Conservation (phyloP, 92 coral and sea anemone species). For the Actinernus sp. region DNA sequence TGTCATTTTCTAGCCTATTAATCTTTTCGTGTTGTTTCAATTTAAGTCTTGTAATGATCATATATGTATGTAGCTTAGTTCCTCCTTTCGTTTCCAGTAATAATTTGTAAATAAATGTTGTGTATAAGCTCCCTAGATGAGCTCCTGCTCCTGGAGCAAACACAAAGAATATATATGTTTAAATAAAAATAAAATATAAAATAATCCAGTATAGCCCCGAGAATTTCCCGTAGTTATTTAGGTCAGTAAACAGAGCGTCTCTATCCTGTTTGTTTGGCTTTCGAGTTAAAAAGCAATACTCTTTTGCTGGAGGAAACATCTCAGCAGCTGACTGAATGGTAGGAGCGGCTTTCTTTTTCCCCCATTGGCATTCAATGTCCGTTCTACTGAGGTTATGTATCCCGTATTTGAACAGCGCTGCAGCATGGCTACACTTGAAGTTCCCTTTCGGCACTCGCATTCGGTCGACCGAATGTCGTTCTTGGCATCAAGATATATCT, state of each 20-base stretch:
- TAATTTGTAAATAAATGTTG: too few relatives aligned
- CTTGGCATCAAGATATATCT: constrained; percentile 31
- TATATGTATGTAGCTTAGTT: too few relatives aligned
- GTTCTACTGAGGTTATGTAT: constrained; percentile 51
- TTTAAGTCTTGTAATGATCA: too few relatives aligned
- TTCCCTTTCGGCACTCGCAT: constrained; percentile 50
- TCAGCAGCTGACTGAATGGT: neutral
- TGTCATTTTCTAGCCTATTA: too few relatives aligned
- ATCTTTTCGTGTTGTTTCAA: too few relatives aligned
- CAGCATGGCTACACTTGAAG: constrained; percentile 53
- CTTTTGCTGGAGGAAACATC: constrained; percentile 25
- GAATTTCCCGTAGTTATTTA: constrained; percentile 35
- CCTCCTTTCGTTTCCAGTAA: too few relatives aligned
- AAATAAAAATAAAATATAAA: too few relatives aligned
- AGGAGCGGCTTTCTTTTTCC: constrained; percentile 8
- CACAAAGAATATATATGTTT: too few relatives aligned
- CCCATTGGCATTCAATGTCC: constrained; percentile 44
- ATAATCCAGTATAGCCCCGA: constrained; percentile 62
- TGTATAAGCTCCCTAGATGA: too few relatives aligned
- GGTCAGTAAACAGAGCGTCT: constrained; percentile 12
- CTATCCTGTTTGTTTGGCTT: constrained; percentile 27
- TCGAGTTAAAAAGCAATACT: constrained; percentile 2
- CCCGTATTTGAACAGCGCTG: constrained; percentile 43
- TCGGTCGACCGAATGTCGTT: constrained; percentile 25
- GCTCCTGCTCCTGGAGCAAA: too few relatives aligned